Conservation (phyloP, 2,888 invertebrate genomes). For the Chrysodeixis includens region DNA sequence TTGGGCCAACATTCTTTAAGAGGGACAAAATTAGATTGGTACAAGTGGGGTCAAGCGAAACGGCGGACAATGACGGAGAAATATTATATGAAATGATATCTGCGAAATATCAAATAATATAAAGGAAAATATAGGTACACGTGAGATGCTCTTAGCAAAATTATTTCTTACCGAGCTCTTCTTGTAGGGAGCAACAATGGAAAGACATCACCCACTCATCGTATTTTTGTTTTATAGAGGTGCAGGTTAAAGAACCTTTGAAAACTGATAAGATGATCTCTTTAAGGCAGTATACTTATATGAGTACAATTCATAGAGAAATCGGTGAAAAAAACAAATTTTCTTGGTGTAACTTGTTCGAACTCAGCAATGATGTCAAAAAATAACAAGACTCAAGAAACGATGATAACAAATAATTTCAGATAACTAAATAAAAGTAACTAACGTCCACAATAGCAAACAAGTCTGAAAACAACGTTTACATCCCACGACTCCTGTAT, state of each 20-base stretch:
- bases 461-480: slow-evolving; percentile 59
- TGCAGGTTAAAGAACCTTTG: background rate
- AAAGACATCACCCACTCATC: background rate
- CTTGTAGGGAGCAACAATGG: background rate
- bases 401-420: slow-evolving; percentile 44
- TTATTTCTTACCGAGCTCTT: slow-evolving; percentile 21
- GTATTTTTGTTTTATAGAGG: background rate
- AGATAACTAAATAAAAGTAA: slow-evolving; percentile 51
- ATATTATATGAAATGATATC: slow-evolving; percentile 76
- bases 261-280: background rate
- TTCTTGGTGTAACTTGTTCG: background rate
- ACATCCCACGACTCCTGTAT: slow-evolving; percentile 53
- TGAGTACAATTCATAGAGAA: too few relatives aligned
- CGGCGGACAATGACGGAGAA: slow-evolving; percentile 74
- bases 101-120: slow-evolving; percentile 58
- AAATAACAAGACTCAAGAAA: slow-evolving; percentile 7
- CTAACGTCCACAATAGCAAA: slow-evolving; percentile 62
- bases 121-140: slow-evolving; percentile 54
- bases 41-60: slow-evolving; percentile 84
- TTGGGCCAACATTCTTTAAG: slow-evolving; percentile 60
- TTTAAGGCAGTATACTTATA: too few relatives aligned
- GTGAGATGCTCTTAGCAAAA: slow-evolving; percentile 45
- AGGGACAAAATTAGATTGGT: slow-evolving; percentile 82
- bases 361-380: background rate
- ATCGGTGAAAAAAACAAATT: background rate